Evolutionary conservation across 2,888 invertebrate genomes (phyloP).

Genomic region (Athalia cordata): DNA sequence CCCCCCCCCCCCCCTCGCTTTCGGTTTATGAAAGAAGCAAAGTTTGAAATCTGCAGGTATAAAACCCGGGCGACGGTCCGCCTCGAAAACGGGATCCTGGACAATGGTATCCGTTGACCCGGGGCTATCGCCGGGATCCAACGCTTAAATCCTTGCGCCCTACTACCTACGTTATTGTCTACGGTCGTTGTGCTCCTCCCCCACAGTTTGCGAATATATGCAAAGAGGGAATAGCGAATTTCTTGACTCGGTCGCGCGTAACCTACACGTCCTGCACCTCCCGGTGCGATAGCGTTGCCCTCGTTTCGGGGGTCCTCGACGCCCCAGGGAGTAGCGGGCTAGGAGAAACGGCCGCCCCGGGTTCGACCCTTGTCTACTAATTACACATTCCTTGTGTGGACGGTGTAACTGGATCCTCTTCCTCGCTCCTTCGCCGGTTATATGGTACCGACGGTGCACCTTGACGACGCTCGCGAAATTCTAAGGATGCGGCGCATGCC

Average conservation of each 20-base stretch:
- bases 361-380: conserved; percentile 42
- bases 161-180: neutral
- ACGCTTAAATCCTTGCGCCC: neutral
- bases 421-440: neutral
- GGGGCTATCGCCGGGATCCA: neutral
- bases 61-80: neutral
- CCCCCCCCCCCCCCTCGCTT: neutral
- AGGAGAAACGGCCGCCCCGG: conserved; percentile 24
- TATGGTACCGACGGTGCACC: no score
- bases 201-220: neutral
- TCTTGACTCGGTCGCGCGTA: neutral
- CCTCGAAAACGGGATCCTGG: no score
- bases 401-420: conserved; percentile 31
- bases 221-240: conserved; percentile 26
- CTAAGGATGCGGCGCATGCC: no score
- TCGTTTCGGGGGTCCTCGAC: conserved; percentile 17
- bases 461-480: no score
- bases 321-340: no score
- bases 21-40: no score
- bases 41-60: no score
- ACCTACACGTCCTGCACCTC: neutral
- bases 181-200: neutral
- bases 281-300: neutral
- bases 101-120: no score
- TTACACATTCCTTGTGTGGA: conserved; percentile 42